A percentile compares a stretch with the other conserved stretches of the same genome.
These are phyloP conservation scores for Polydrusus pterygomalis DNA, from an alignment of 2,888 invertebrate genomes.

Conservation along the genomic window DNA sequence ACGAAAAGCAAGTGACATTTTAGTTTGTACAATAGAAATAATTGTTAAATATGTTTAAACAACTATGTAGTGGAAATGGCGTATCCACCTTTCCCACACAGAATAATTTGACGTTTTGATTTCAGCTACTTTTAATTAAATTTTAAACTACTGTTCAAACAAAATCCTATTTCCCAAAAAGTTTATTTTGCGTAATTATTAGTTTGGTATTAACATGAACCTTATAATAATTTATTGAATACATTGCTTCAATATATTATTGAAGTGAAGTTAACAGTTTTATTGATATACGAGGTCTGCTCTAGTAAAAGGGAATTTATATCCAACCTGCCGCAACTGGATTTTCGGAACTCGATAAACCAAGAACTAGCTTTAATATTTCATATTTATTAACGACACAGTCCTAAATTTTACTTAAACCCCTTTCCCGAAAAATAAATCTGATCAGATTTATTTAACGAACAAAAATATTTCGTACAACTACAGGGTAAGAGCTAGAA, in stretches of 20 bases:
- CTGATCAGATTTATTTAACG: background rate
- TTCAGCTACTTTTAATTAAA: too few relatives aligned
- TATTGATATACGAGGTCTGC: constrained; percentile 36
- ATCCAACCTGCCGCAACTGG: constrained; percentile 39
- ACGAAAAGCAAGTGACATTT: too few relatives aligned
- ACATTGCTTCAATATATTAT: constrained; percentile 28
- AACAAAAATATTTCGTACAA: background rate
- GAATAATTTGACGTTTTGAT: too few relatives aligned
- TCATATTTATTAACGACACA: constrained; percentile 36
- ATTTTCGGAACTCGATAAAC: constrained; percentile 45
- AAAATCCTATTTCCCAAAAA: background rate
- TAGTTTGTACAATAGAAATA: too few relatives aligned
- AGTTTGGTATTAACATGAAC: constrained; percentile 4
- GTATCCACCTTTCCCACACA: too few relatives aligned
- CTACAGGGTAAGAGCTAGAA: background rate
- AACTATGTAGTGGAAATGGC: too few relatives aligned
- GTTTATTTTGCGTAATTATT: background rate
- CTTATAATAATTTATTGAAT: constrained; percentile 29
- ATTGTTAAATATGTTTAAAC: too few relatives aligned
- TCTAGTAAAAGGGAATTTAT: constrained; percentile 44
- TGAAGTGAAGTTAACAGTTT: constrained; percentile 34
- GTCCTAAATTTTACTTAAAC: constrained; percentile 30
- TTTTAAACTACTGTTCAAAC: background rate
- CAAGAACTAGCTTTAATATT: constrained; percentile 44
- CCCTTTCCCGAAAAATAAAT: constrained; percentile 12